Conservation (phyloP, 2,797 vertebrate genomes). For the Caiman crocodilus region DNA sequence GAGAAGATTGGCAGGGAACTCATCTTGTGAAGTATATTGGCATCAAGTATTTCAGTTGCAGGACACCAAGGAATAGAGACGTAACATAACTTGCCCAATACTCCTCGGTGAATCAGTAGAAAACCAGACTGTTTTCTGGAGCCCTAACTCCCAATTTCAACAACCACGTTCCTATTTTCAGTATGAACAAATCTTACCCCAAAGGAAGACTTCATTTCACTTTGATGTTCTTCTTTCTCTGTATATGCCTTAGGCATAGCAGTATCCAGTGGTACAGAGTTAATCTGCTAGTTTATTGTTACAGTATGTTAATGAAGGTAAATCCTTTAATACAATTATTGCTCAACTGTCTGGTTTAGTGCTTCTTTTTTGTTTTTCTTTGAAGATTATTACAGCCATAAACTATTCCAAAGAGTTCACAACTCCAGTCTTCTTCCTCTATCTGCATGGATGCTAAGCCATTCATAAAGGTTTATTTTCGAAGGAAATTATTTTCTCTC, state of each 20-base stretch:
- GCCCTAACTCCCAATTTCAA: background rate
- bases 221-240: background rate
- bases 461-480: background rate
- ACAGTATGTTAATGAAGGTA: constrained; percentile 52
- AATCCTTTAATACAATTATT: constrained; percentile 49
- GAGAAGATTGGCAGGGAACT: background rate
- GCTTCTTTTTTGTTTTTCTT: constrained; percentile 41
- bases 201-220: no score
- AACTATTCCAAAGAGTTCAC: constrained; percentile 13
- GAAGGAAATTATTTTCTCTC: background rate
- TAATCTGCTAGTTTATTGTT: constrained; percentile 56
- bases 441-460: background rate
- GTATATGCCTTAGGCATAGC: background rate
- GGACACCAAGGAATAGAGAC: background rate
- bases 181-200: background rate
- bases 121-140: background rate
- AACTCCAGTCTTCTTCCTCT: background rate
- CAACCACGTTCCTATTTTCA: background rate
- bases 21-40: background rate
- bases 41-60: background rate
- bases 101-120: background rate
- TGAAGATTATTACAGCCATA: constrained; percentile 26
- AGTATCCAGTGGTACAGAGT: background rate
- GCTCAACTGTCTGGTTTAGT: constrained; percentile 48
- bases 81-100: background rate